phyloP scores from a whole-genome alignment of 2,888 invertebrate genomes.

The Plebejus argus region DNA sequence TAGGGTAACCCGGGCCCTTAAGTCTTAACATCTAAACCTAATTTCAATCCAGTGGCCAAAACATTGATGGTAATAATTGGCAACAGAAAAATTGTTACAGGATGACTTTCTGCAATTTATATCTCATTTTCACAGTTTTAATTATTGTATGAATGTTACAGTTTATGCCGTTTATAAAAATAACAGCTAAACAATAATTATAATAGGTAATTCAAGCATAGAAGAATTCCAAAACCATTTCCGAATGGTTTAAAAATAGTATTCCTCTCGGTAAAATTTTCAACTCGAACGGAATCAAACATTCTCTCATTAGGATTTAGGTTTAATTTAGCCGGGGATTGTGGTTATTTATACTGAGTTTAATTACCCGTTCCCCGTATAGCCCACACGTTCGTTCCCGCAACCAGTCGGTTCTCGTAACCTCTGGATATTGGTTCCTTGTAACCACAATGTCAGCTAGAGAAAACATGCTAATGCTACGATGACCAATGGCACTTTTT shows the following conservation, averaged over 20 bases:
- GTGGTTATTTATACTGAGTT: constrained; percentile 25
- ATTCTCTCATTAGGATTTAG: constrained; percentile 19
- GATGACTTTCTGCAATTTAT: too few species aligned
- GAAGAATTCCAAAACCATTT: not conserved
- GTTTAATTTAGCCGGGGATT: constrained; percentile 27
- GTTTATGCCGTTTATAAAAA: not conserved
- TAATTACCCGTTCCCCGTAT: constrained; percentile 27
- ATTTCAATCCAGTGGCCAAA: too few species aligned
- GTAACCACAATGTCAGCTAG: not conserved
- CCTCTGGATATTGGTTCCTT: not conserved
- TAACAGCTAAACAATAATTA: not conserved
- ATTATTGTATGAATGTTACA: too few species aligned
- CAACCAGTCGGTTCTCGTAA: not conserved
- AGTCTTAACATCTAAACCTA: too few species aligned
- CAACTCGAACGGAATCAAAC: not conserved
- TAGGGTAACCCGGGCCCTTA: too few species aligned
- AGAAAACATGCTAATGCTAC: not conserved
- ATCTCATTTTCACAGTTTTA: too few species aligned
- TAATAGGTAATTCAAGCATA: not conserved
- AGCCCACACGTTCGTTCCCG: not conserved
- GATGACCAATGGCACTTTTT: not conserved
- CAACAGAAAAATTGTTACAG: too few species aligned
- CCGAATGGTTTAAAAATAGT: not conserved
- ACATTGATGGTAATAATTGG: too few species aligned
- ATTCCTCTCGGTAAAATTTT: constrained; percentile 13